A percentile compares a stretch with the other conserved stretches of the same genome.
These are phyloP conservation scores for Caenorhabditis sp. DNA, from an alignment of 2,888 invertebrate genomes.

Conservation along the genomic window DNA sequence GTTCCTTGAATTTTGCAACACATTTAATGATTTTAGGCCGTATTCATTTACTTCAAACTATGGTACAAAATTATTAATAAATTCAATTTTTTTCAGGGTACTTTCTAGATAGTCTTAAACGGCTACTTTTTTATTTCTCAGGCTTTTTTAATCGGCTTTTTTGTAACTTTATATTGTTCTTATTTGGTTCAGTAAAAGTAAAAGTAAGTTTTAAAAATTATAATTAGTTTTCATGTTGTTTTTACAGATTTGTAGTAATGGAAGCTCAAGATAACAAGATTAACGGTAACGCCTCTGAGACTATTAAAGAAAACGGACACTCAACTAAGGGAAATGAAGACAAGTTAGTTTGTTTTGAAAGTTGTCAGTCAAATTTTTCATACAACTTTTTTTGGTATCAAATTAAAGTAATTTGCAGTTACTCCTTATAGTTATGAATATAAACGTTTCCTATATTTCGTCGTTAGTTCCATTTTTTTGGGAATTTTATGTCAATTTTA, in stretches of 20 bases:
- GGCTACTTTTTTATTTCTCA: slow-evolving; percentile 54
- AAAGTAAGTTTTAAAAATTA: slow-evolving; percentile 37
- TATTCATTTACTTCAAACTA: neutral
- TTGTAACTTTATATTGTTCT: slow-evolving; percentile 39
- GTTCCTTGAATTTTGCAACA: neutral
- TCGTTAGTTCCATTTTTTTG: neutral
- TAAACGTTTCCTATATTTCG: neutral
- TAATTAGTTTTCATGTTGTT: neutral
- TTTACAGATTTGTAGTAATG: slow-evolving; percentile 43
- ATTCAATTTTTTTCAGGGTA: slow-evolving; percentile 55
- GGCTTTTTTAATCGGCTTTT: slow-evolving; percentile 49
- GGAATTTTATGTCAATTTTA: neutral
- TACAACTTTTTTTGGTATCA: neutral
- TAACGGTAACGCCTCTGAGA: slow-evolving; percentile 51
- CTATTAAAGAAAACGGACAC: slow-evolving; percentile 58
- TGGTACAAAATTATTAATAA: neutral
- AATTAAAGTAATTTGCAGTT: neutral
- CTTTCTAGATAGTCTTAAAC: slow-evolving; percentile 58
- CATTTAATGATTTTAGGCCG: neutral
- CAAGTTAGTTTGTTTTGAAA: slow-evolving; percentile 40
- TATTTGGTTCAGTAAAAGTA: slow-evolving; percentile 45
- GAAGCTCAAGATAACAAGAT: slow-evolving; percentile 56
- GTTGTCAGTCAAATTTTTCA: neutral
- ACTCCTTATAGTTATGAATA: neutral
- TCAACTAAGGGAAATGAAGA: slow-evolving; percentile 62